A percentile compares a stretch with the other conserved stretches of the same genome.
Conservation (phyloP, 2,113 vertebrate species). For the Aythya baeri region DNA sequence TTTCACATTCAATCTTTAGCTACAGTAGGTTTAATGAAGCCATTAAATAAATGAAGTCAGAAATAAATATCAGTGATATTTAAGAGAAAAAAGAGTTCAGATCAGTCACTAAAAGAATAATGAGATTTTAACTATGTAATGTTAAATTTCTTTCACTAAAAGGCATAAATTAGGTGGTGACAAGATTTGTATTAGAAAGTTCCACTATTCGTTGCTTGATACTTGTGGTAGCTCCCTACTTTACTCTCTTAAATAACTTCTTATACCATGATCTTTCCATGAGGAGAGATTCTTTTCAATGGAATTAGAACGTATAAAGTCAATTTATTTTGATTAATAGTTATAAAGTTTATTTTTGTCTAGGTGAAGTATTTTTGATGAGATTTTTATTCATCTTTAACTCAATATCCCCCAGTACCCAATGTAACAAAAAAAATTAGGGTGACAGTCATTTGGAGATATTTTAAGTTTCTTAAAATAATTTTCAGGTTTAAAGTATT, state of each 20-base stretch:
- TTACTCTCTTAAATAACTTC: not conserved
- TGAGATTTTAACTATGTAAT: not conserved
- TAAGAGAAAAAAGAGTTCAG: not conserved
- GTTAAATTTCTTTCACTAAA: not conserved
- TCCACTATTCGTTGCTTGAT: not conserved
- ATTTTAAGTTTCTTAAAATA: not conserved
- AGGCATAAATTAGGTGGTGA: not conserved
- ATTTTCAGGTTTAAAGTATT: not conserved
- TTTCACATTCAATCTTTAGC: not conserved
- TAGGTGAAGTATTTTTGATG: not conserved
- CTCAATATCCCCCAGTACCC: not conserved
- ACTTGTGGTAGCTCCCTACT: not conserved
- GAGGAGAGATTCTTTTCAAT: not conserved
- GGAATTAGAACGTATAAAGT: not conserved
- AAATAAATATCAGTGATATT: not conserved
- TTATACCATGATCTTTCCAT: not conserved
- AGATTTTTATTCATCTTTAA: not conserved
- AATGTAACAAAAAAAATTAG: not conserved
- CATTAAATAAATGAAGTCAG: not conserved
- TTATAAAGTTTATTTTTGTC: not conserved
- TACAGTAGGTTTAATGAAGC: not conserved
- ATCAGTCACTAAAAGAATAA: not conserved
- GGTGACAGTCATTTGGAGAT: not conserved
- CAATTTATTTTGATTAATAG: not conserved
- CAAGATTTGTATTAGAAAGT: not conserved